These are phyloP conservation scores for Oryzias sinensis DNA, from an alignment of 2,797 vertebrate genomes.

Conservation along the genomic window DNA sequence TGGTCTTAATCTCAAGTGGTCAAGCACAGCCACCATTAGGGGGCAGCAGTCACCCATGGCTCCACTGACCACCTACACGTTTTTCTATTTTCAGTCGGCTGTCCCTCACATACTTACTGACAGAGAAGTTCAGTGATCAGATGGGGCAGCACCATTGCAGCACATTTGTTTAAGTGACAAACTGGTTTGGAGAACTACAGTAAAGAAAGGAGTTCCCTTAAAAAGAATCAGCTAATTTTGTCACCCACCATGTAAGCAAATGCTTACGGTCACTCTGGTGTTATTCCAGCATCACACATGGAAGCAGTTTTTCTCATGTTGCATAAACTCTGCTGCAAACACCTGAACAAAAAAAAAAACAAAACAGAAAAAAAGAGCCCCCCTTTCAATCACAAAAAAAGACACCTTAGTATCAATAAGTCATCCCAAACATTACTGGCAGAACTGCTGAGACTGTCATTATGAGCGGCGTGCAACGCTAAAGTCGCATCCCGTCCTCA, in stretches of 20 bases:
- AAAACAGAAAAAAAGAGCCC: constrained; percentile 2
- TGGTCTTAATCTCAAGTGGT: constrained; percentile 13
- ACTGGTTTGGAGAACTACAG: not conserved
- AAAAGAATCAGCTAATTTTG: constrained; percentile 32
- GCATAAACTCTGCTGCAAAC: constrained; percentile 28
- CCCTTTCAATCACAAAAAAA: constrained; percentile 16
- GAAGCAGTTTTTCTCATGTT: constrained; percentile 22
- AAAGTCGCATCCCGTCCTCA: constrained; percentile 33
- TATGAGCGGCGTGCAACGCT: constrained; percentile 9
- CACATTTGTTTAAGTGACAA: constrained; percentile 1
- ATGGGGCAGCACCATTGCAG: not conserved
- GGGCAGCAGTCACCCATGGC: constrained; percentile 58
- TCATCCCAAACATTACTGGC: not conserved
- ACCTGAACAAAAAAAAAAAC: constrained; percentile 17
- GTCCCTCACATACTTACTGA: not conserved
- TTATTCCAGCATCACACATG: constrained; percentile 36
- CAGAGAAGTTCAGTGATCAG: not conserved
- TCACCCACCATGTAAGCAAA: constrained; percentile 4
- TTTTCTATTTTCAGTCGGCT: constrained; percentile 9
- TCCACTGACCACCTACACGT: constrained; percentile 34
- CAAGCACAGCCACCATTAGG: constrained; percentile 45
- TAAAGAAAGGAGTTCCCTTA: constrained; percentile 42
- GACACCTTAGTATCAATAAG: not conserved
- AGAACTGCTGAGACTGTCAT: constrained; percentile 4
- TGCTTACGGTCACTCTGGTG: constrained; percentile 23